A percentile compares a stretch with the other conserved stretches of the same genome.
phyloP scores from a whole-genome alignment of 2,888 invertebrate species.

The Heliconius hortense region DNA sequence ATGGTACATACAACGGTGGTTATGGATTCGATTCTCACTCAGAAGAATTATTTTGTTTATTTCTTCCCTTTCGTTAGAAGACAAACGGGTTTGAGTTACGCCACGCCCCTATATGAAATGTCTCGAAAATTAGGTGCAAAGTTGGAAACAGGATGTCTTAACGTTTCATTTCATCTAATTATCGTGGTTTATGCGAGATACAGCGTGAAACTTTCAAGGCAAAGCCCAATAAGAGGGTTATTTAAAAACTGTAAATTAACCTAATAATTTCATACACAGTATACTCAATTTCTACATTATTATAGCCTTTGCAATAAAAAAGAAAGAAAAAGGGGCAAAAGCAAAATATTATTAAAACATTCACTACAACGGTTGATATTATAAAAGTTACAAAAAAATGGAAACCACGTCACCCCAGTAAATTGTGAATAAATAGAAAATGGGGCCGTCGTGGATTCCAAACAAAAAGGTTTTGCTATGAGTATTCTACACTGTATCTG shows the following conservation, averaged over 20 bases:
- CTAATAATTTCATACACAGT: no score
- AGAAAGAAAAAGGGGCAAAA: not conserved
- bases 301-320: not conserved
- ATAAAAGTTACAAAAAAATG: not conserved
- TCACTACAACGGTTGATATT: not conserved
- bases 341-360: not conserved
- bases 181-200: not conserved
- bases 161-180: not conserved
- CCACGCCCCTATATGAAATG: not conserved
- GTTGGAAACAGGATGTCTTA: not conserved
- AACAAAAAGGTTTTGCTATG: slow-evolving; percentile 45
- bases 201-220: not conserved
- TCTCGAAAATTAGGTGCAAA: not conserved
- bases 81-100: not conserved
- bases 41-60: not conserved
- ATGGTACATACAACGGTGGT: not conserved
- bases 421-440: slow-evolving; percentile 45
- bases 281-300: no score
- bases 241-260: no score
- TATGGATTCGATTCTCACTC: not conserved
- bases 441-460: slow-evolving; percentile 36
- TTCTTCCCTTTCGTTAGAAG: no score
- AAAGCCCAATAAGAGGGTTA: no score
- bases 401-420: not conserved
- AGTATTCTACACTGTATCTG: slow-evolving; percentile 52